Evolutionary conservation across 2,888 invertebrate genomes (phyloP), one percentile per base, ranked within the genome.

Genomic region (Campoletis raptor): DNA sequence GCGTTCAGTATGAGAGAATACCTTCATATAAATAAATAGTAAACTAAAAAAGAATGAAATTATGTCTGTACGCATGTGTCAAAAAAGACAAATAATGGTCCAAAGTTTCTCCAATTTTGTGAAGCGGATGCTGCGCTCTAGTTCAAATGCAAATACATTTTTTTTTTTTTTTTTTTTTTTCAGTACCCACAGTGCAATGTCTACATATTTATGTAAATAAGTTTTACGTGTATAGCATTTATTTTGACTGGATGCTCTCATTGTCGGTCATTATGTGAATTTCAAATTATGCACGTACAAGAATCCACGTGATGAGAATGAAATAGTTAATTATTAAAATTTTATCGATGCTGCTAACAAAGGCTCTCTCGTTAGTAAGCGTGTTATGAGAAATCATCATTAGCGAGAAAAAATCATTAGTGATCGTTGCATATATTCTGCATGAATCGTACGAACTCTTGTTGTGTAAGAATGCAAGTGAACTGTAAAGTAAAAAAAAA

Each of bases 91-190:
- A 15, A 42, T 24, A 73, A 57, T 42, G 57, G 9, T 30, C 40
- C 24, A 48, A 48, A 30, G 30, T 48, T 48, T 18, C 12, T 37
- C 37, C 42, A 57, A 45, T 15, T 72, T 36, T 12, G 2, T 54
- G 4, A n/a, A 52, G 74, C 15, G 37, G 21, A 64, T 69, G 21
- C 8, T 24, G 40, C 72, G 45, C 57, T 52, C 67, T 24, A 52
- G 30, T 57, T 24, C 40, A 61, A 12, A 82, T 69, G 73, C 78
- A 74, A 81, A 85, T 73, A 12, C 52, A n/a, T 24, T 78, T 69
- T 57, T 36, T 30, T 24, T 40, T 12, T 42, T 18, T 24, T 57
- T 30, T 30, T 30, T 30, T 30, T 30, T 69, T 15, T 61, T 18
- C 9, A 40, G 12, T 30, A 24, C 42, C 70, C 24, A 40, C 37